Conservation (phyloP, 1,140 invertebrate species). For the Cherax quadricarinatus region DNA sequence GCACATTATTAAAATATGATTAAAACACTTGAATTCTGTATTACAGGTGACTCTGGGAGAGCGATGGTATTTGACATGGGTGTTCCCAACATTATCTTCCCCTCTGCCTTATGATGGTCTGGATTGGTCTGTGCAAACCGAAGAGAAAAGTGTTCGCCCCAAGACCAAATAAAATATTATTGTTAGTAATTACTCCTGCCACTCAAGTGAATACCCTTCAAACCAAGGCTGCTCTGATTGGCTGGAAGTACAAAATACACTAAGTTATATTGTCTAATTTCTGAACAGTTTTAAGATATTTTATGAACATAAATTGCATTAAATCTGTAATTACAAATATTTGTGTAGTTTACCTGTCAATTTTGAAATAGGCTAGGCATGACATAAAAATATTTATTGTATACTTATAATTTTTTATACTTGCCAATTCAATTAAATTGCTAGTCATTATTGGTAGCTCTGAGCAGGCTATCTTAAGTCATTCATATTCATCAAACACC, state of each 20-base stretch:
- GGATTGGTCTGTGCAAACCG: slow-evolving; percentile 79
- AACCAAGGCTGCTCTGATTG: slow-evolving; percentile 5
- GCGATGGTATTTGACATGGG: slow-evolving; percentile 82
- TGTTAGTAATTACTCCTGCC: not conserved
- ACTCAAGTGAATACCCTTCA: slow-evolving; percentile 12
- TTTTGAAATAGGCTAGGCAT: not conserved
- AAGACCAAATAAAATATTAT: slow-evolving; percentile 1
- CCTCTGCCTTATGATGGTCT: slow-evolving; percentile 86
- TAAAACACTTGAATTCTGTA: slow-evolving; percentile 76
- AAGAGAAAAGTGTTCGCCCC: slow-evolving; percentile 1
- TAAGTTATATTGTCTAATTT: not conserved
- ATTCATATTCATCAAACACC: no score
- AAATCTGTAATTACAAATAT: not conserved
- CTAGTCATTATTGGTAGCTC: no score
- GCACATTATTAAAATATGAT: not conserved
- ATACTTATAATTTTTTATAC: no score
- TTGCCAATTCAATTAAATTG: no score
- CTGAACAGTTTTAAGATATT: not conserved
- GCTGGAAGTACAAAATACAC: slow-evolving; percentile 27
- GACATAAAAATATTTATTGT: no score
- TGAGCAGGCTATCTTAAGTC: no score
- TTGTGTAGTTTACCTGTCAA: not conserved
- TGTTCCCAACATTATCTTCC: slow-evolving; percentile 87
- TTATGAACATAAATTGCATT: not conserved
- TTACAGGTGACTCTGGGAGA: slow-evolving; percentile 81